phyloP scores from a whole-genome alignment of 2,888 invertebrate species.

The Empis stercorea region DNA sequence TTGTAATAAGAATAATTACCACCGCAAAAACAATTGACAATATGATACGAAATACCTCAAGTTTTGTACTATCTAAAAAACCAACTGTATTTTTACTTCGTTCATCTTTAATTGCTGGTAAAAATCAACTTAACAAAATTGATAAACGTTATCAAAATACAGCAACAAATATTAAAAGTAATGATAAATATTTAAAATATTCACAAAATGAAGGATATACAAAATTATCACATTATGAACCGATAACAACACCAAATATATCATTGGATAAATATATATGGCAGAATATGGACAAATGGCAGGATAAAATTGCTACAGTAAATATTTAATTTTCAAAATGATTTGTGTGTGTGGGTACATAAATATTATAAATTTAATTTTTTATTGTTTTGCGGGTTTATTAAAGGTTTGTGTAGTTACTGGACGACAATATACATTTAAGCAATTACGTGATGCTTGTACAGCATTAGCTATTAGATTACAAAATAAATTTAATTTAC shows the following conservation, averaged over 20 bases:
- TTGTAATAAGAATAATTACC: too few relatives aligned
- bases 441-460: conserved; percentile 49
- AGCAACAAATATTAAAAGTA: background rate
- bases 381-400: too few relatives aligned
- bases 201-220: background rate
- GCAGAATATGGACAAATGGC: conserved; percentile 48
- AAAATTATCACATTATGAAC: background rate
- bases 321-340: conserved; percentile 32
- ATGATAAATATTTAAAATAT: background rate
- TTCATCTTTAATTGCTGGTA: too few relatives aligned
- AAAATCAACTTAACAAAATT: too few relatives aligned
- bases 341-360: too few relatives aligned
- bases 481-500: conserved; percentile 49
- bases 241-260: conserved; percentile 35
- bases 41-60: too few relatives aligned
- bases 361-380: background rate
- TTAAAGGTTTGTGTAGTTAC: conserved; percentile 59
- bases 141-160: background rate
- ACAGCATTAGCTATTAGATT: conserved; percentile 53
- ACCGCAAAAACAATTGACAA: too few relatives aligned
- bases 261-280: conserved; percentile 50
- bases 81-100: too few relatives aligned
- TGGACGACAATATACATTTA: conserved; percentile 59
- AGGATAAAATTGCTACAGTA: conserved; percentile 47
- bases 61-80: too few relatives aligned